phyloP scores from a whole-genome alignment of 2,888 invertebrate genomes.

The Pteria penguin region DNA sequence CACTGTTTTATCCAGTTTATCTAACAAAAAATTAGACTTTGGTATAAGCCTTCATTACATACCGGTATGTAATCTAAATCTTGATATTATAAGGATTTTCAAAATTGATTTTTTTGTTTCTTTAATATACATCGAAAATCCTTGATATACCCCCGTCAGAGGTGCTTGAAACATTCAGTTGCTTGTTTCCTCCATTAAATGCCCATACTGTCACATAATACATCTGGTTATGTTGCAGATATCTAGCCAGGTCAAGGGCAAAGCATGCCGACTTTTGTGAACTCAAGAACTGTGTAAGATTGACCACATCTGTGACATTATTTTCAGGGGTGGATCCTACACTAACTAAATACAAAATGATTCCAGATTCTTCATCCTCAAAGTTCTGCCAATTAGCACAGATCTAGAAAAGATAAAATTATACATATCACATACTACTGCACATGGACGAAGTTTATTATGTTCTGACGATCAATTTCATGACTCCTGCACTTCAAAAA shows the following conservation, averaged over 20 bases:
- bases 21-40: neutral
- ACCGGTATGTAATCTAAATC: neutral
- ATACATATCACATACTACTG: too few relatives aligned
- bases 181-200: constrained; percentile 61
- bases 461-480: too few relatives aligned
- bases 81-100: too few relatives aligned
- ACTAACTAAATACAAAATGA: constrained; percentile 51
- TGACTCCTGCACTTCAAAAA: too few relatives aligned
- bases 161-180: constrained; percentile 50
- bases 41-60: neutral
- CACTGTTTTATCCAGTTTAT: too few relatives aligned
- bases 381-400: constrained; percentile 67
- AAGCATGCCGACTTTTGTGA: constrained; percentile 46
- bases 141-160: constrained; percentile 60
- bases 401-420: constrained; percentile 47
- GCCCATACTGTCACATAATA: constrained; percentile 60
- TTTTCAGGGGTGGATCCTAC: constrained; percentile 42
- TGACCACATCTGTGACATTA: constrained; percentile 45
- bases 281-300: constrained; percentile 35
- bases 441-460: too few relatives aligned
- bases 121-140: too few relatives aligned
- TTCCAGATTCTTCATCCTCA: constrained; percentile 65
- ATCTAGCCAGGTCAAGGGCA: constrained; percentile 26
- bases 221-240: constrained; percentile 50
- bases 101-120: too few relatives aligned